phyloP scores from a whole-genome alignment of 1,140 invertebrate genomes.

The Ridgeia piscesae region DNA sequence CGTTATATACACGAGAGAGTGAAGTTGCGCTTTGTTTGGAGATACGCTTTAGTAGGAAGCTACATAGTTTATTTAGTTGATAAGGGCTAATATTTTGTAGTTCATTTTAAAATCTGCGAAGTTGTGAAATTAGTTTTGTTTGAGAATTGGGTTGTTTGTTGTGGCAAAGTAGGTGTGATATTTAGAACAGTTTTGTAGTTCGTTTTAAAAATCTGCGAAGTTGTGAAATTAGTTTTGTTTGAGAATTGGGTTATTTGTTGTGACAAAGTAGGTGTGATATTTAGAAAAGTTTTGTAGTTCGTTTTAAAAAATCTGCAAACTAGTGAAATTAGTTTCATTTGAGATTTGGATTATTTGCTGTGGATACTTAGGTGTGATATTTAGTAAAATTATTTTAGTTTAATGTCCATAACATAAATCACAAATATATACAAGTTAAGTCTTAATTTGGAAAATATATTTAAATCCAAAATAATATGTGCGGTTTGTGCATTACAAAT shows the following conservation, averaged over 20 bases:
- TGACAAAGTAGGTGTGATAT: no score
- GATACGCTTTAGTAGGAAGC: not conserved
- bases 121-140: not conserved
- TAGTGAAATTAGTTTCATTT: not conserved
- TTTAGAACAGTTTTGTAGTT: not conserved
- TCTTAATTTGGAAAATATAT: no score
- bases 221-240: not conserved
- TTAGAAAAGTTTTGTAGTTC: not conserved
- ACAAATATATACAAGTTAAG: no score
- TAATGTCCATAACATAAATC: not conserved
- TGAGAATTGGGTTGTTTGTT: not conserved
- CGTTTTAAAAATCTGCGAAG: not conserved
- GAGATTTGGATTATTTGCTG: not conserved
- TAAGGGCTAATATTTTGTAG: not conserved
- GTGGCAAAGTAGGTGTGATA: no score
- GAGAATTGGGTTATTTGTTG: not conserved
- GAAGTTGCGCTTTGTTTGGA: not conserved
- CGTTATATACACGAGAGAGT: not conserved
- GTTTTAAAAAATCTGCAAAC: not conserved
- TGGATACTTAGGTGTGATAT: not conserved
- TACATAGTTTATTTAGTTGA: not conserved
- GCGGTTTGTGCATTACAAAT: no score
- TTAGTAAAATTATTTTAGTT: not conserved
- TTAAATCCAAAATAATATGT: no score
- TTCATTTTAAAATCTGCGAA: not conserved